phyloP scores from a whole-genome alignment of 2,797 vertebrate species.

The Linurgus olivaceus region DNA sequence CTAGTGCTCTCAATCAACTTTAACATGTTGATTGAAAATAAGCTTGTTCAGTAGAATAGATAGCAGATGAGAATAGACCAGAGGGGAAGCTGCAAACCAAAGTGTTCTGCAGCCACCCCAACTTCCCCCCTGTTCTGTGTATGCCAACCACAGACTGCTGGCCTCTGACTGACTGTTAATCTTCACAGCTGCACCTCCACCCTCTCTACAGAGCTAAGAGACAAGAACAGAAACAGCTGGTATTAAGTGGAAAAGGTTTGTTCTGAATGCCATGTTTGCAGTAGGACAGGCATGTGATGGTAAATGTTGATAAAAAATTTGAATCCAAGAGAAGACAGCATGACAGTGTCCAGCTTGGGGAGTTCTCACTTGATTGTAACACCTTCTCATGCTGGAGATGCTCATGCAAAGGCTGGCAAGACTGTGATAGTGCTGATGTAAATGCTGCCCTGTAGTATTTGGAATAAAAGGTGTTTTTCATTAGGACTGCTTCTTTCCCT shows the following conservation, averaged over 20 bases:
- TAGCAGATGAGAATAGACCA: background rate
- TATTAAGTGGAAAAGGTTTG: background rate
- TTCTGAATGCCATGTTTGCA: background rate
- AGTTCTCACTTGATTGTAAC: background rate
- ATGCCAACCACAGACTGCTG: background rate
- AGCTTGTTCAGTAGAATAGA: background rate
- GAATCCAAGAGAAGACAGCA: background rate
- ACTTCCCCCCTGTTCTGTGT: background rate
- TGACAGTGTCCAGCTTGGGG: background rate
- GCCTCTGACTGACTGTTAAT: background rate
- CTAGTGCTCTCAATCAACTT: background rate
- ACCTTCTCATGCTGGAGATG: background rate
- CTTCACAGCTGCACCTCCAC: background rate
- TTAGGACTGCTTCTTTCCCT: background rate
- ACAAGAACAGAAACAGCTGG: background rate
- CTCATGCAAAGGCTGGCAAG: background rate
- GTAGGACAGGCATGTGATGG: background rate
- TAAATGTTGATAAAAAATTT: background rate
- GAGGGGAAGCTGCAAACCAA: background rate
- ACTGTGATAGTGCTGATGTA: background rate
- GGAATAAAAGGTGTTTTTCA: background rate
- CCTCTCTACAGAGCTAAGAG: background rate
- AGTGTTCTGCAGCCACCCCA: background rate
- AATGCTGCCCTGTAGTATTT: background rate
- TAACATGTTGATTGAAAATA: background rate